Conservation (phyloP, 2,113 vertebrate genomes). For the Struthidea cinerea region DNA sequence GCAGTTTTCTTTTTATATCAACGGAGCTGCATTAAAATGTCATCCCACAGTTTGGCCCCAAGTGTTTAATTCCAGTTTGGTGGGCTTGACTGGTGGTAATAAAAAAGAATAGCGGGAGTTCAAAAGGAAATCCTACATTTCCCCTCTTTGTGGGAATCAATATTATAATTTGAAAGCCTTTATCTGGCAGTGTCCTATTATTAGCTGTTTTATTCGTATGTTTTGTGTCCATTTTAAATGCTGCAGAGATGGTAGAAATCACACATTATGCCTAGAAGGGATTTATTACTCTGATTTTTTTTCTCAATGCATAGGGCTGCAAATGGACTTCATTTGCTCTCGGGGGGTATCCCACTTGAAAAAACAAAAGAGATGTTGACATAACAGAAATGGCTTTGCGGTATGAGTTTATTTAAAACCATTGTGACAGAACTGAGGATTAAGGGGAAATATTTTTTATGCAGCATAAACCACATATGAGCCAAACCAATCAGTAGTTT, state of each 20-base stretch:
- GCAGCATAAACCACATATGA: background rate
- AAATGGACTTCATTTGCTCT: background rate
- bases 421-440: slow-evolving; percentile 17
- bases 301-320: background rate
- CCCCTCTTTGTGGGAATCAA: background rate
- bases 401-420: slow-evolving; percentile 34
- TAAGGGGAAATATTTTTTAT: background rate
- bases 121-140: slow-evolving; percentile 3
- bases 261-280: background rate
- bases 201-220: background rate
- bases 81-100: background rate
- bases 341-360: background rate
- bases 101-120: background rate
- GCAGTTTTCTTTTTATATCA: background rate
- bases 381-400: background rate
- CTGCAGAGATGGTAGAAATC: background rate
- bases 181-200: background rate
- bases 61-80: background rate
- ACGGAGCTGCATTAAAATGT: background rate
- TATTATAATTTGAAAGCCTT: background rate
- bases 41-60: background rate
- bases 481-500: slow-evolving; percentile 15
- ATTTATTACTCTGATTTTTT: background rate
- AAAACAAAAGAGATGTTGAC: slow-evolving; percentile 9
- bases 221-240: background rate